Percentiles rank a stretch among this genome's conserved stretches.
Evolutionary conservation across 2,797 vertebrate genomes (phyloP).

Genomic region (Poeciliopsis presidionis): DNA sequence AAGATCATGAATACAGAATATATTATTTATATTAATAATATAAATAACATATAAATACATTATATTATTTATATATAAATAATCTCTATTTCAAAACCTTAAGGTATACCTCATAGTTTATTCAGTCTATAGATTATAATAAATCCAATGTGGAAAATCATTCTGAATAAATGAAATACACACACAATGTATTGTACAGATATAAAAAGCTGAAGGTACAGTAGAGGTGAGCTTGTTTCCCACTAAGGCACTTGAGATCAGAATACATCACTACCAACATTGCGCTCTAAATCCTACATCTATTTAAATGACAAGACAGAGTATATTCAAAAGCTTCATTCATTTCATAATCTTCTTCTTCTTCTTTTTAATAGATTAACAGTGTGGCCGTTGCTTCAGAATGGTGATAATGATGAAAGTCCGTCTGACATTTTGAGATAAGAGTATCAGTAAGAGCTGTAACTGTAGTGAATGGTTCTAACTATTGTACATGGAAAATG

Average conservation of each 20-base stretch:
- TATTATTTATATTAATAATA: no score
- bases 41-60: no score
- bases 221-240: constrained; percentile 38
- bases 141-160: constrained; percentile 34
- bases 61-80: no score
- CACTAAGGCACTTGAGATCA: constrained; percentile 52
- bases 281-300: constrained; percentile 4
- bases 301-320: background rate
- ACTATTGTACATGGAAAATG: background rate
- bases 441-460: background rate
- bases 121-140: background rate
- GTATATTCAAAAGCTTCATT: background rate
- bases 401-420: background rate
- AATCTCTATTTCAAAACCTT: background rate
- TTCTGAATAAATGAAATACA: constrained; percentile 39
- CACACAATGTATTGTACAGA: constrained; percentile 54
- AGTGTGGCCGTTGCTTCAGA: background rate
- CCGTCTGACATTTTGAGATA: background rate
- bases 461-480: background rate
- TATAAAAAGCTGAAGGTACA: constrained; percentile 30
- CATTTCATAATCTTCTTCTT: background rate
- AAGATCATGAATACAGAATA: constrained; percentile 6
- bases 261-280: constrained; percentile 15
- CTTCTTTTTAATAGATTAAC: background rate
- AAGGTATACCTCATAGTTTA: background rate